phyloP scores from a whole-genome alignment of 2,113 vertebrate species.

The Poeciliopsis turrubarensis region DNA sequence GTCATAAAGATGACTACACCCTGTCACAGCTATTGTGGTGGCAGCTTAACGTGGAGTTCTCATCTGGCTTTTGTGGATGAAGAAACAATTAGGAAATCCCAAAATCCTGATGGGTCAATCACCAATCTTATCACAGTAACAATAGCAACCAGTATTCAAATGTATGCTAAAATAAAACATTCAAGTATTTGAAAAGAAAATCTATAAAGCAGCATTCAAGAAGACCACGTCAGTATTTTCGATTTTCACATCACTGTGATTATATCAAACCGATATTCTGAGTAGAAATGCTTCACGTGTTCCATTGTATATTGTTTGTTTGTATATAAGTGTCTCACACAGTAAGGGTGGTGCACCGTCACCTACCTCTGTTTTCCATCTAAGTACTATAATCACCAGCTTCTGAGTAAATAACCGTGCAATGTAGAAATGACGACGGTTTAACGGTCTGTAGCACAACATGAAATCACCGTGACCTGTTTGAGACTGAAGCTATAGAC shows the following conservation, averaged over 20 bases:
- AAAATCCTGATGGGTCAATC: conserved; percentile 46
- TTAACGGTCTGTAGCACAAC: not conserved
- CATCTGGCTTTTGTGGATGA: conserved; percentile 56
- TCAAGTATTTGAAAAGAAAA: too few relatives aligned
- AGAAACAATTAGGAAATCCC: conserved; percentile 60
- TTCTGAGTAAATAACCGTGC: not conserved
- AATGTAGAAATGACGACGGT: not conserved
- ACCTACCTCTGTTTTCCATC: not conserved
- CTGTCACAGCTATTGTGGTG: conserved; percentile 62
- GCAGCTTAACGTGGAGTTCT: conserved; percentile 52
- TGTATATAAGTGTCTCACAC: not conserved
- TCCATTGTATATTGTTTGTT: not conserved
- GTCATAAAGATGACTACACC: conserved; percentile 58
- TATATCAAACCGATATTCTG: not conserved
- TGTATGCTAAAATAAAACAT: conserved; percentile 4
- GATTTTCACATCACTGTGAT: not conserved
- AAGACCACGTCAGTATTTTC: not conserved
- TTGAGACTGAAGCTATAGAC: not conserved
- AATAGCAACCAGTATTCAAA: conserved; percentile 49
- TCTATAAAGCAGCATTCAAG: not conserved
- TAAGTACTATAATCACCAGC: too few relatives aligned
- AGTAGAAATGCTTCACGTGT: not conserved
- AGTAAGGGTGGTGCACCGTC: not conserved
- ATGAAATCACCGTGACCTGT: not conserved
- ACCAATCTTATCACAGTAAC: conserved; percentile 51